These are phyloP conservation scores for Amiota minor DNA, from an alignment of 2,888 invertebrate species.

Conservation along the genomic window DNA sequence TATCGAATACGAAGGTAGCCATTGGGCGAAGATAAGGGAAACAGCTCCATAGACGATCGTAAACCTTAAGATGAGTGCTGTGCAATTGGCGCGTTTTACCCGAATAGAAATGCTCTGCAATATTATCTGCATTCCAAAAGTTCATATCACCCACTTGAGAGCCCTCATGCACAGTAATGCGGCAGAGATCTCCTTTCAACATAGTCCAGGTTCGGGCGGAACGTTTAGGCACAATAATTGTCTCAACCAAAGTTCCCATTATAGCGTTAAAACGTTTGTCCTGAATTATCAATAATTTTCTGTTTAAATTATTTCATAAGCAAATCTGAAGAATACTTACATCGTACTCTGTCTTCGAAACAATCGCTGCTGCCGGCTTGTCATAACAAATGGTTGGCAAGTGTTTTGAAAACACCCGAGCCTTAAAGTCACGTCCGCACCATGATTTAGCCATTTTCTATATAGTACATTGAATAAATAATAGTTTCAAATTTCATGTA, in stretches of 20 bases:
- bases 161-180: slow-evolving; percentile 73
- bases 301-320: not conserved
- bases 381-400: slow-evolving; percentile 72
- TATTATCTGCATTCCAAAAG: slow-evolving; percentile 74
- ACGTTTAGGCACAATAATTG: slow-evolving; percentile 70
- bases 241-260: slow-evolving; percentile 63
- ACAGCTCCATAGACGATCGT: slow-evolving; percentile 75
- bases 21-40: slow-evolving; percentile 74
- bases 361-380: slow-evolving; percentile 66
- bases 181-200: slow-evolving; percentile 73
- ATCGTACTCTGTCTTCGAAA: slow-evolving; percentile 68
- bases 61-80: slow-evolving; percentile 72
- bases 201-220: slow-evolving; percentile 73
- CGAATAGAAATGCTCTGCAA: slow-evolving; percentile 73
- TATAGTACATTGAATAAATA: no score
- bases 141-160: slow-evolving; percentile 75
- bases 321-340: slow-evolving; percentile 34
- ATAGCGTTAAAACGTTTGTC: slow-evolving; percentile 65
- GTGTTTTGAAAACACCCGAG: slow-evolving; percentile 61
- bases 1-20: slow-evolving; percentile 75
- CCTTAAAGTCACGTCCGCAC: slow-evolving; percentile 68
- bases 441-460: slow-evolving; percentile 54
- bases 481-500: no score
- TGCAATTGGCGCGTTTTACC: slow-evolving; percentile 75
- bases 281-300: slow-evolving; percentile 29